Base-by-base conservation (phyloP, 1,140 invertebrate genomes). In the Thrips palmi region DNA sequence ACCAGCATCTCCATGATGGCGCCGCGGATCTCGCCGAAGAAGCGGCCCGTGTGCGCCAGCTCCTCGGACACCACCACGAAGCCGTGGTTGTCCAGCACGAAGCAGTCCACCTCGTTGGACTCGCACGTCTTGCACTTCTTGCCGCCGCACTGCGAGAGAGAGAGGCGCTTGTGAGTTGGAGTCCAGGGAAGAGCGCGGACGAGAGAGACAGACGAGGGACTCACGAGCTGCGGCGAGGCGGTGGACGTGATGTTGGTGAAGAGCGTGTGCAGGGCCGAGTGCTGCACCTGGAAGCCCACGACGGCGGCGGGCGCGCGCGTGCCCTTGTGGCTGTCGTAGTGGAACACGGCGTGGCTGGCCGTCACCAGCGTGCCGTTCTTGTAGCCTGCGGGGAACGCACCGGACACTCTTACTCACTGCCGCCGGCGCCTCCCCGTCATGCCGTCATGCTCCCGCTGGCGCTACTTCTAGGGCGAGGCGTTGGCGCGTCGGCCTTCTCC, bases 241-340 rank as follows among this genome's bases (percentile, higher is more conserved):
- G 50, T 71, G 31, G 64, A 71, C 2, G 81, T 85, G 32, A 79
- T 85, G 46, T 85, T 84, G 33, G 68, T 71, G 52, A 88, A 87
- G 42, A 78, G 65, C 33, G 71, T 63, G 38, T 73, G 70, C 18
- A 86, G 64, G 3, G 74, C 70, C 12, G 70, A 70, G 45, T 88
- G 80, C 44, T 77, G 71, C 55, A 88, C 85, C 49, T 87, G 83
- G 47, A 86, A 79, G 14, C 88, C 88, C n/a, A 91, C 84, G 1
- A 92, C 87, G 1, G 85, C 87, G 0, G 75, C 85, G 2, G 87
- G 85, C 1, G 84, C 79, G 48, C 70, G 68, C 11, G 68, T 65
- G 12, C 64, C 67, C 38, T 63, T 62, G 34, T 75, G 66, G 22
- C 64, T 56, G 41, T 70, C 65, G 44, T 12, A 53, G 4, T 65